Percentiles rank a stretch among this genome's conserved stretches.
Evolutionary conservation across 2,113 vertebrate genomes (phyloP).

Genomic region (Hippolais icterina): DNA sequence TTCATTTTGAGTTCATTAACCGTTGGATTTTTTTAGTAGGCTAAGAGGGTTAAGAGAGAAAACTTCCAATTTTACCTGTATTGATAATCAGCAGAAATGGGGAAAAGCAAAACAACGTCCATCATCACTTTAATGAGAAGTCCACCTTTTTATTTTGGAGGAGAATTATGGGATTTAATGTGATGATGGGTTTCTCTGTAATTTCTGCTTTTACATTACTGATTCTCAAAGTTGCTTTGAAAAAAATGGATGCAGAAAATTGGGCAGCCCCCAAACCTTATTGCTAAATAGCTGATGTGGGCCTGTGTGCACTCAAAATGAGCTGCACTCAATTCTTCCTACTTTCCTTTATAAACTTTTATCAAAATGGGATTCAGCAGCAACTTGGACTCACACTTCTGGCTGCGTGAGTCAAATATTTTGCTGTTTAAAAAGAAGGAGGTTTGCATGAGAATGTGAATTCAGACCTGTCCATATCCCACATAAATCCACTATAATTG

Average conservation of each 20-base stretch:
- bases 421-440: neutral
- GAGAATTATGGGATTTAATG: accelerated
- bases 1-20: neutral
- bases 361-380: neutral
- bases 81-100: neutral
- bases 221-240: neutral
- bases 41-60: neutral
- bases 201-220: neutral
- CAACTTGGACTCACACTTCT: neutral
- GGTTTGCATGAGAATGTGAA: neutral
- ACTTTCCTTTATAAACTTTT: neutral
- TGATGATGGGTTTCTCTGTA: neutral
- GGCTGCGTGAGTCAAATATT: neutral
- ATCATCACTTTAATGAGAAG: neutral
- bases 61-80: neutral
- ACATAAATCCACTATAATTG: neutral
- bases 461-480: neutral
- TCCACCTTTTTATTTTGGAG: neutral
- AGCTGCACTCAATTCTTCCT: neutral
- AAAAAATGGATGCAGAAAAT: neutral
- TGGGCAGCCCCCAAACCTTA: neutral
- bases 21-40: accelerated
- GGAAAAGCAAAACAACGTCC: neutral
- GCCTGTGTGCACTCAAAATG: neutral
- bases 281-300: neutral